Percentiles rank a stretch among this genome's conserved stretches.
Evolutionary conservation across 1,140 invertebrate genomes (phyloP).

Genomic region (Rhyacophila brunnea): DNA sequence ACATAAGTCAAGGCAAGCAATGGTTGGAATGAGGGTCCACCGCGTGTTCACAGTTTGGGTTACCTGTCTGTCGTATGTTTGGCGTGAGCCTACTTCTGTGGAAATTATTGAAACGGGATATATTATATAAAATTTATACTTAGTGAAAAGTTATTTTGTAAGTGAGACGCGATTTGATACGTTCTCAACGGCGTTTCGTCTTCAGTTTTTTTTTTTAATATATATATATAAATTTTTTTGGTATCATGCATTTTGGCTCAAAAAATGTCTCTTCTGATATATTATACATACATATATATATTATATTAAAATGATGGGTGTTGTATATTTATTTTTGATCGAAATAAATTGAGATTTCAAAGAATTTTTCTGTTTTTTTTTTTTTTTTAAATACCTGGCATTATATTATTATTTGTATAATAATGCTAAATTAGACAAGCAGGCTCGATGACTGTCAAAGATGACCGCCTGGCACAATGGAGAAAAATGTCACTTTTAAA

Average conservation of each 20-base stretch:
- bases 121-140: not conserved
- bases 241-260: not conserved
- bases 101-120: not conserved
- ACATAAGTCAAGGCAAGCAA: too few species aligned
- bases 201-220: not conserved
- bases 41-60: too few species aligned
- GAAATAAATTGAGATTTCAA: not conserved
- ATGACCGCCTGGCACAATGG: too few species aligned
- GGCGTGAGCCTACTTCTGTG: not conserved
- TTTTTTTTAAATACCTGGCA: too few species aligned
- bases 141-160: not conserved
- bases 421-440: too few species aligned
- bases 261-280: not conserved
- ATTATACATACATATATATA: not conserved
- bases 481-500: too few species aligned
- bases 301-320: not conserved
- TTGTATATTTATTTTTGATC: slow-evolving; percentile 2
- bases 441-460: too few species aligned
- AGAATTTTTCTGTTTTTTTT: not conserved
- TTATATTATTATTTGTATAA: too few species aligned
- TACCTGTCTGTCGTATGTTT: not conserved
- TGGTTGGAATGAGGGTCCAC: too few species aligned
- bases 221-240: not conserved
- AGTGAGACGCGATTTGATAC: not conserved
- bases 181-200: not conserved